Percentiles rank a stretch among this genome's conserved stretches.
Evolutionary conservation across 2,113 vertebrate genomes (phyloP).

Genomic region (Phyllopteryx taeniolatus): DNA sequence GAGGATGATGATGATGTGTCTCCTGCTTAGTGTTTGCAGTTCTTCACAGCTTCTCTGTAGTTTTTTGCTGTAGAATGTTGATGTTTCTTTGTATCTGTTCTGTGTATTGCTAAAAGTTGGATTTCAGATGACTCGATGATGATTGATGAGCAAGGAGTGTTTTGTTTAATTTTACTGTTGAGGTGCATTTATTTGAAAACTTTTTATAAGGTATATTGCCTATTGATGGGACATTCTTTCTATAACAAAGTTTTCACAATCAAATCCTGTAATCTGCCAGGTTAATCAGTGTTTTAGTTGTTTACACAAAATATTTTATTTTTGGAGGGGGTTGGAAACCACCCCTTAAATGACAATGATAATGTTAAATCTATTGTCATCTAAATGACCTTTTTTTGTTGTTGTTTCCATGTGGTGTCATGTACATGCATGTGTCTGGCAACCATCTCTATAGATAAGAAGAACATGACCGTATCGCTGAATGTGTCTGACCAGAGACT

Average conservation of each 20-base stretch:
- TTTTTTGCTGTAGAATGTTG: slow-evolving; percentile 11
- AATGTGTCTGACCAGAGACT: slow-evolving; percentile 88
- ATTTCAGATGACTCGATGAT: background rate
- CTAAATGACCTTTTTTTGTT: slow-evolving; percentile 1
- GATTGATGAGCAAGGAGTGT: background rate
- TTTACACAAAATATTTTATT: no score
- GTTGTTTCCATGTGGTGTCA: slow-evolving; percentile 10
- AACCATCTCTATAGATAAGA: slow-evolving; percentile 75
- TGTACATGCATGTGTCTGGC: slow-evolving; percentile 1
- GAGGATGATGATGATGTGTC: slow-evolving; percentile 45
- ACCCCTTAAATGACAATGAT: background rate
- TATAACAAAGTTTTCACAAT: background rate
- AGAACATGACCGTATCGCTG: slow-evolving; percentile 77
- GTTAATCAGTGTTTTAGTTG: no score
- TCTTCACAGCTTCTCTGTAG: slow-evolving; percentile 14
- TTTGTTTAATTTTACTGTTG: background rate
- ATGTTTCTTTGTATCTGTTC: slow-evolving; percentile 9
- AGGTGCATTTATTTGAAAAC: background rate
- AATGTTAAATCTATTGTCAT: background rate
- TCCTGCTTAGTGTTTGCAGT: slow-evolving; percentile 28
- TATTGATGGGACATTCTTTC: no score
- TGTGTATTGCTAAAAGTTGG: background rate
- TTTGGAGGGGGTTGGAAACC: background rate
- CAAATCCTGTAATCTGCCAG: background rate
- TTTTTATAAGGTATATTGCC: no score